Conservation (phyloP, 2,888 invertebrate genomes). For the Melanophora roralis region DNA sequence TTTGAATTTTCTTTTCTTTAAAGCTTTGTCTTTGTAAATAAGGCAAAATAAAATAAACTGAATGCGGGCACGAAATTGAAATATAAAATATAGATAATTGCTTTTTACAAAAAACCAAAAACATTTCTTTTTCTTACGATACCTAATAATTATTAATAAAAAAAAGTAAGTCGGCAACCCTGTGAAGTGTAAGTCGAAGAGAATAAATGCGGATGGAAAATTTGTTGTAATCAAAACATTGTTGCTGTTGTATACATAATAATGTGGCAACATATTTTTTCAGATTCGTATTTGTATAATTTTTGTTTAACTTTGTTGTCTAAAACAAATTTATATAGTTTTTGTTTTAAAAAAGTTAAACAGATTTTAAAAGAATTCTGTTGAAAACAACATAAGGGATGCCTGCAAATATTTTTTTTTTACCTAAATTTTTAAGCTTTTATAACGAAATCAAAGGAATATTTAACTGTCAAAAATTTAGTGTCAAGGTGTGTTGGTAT, state of each 20-base stretch:
- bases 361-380: constrained; percentile 15
- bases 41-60: too few relatives aligned
- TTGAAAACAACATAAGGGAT: constrained; percentile 17
- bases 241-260: constrained; percentile 41
- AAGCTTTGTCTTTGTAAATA: too few relatives aligned
- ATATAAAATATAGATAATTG: too few relatives aligned
- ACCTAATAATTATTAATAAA: too few relatives aligned
- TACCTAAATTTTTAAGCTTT: not conserved
- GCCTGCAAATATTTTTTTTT: not conserved
- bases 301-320: constrained; percentile 20
- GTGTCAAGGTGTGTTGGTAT: not conserved
- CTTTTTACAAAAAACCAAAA: too few relatives aligned
- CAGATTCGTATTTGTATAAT: not conserved
- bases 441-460: constrained; percentile 1
- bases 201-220: not conserved
- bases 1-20: too few relatives aligned
- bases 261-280: constrained; percentile 59
- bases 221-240: constrained; percentile 10
- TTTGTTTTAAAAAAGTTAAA: constrained; percentile 34
- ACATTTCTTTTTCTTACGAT: too few relatives aligned
- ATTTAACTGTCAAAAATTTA: not conserved
- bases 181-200: not conserved
- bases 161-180: too few relatives aligned
- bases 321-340: constrained; percentile 34
- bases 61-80: too few relatives aligned